phyloP scores from a whole-genome alignment of 92 coral and sea anemone species.

The Pocillopora grandis region DNA sequence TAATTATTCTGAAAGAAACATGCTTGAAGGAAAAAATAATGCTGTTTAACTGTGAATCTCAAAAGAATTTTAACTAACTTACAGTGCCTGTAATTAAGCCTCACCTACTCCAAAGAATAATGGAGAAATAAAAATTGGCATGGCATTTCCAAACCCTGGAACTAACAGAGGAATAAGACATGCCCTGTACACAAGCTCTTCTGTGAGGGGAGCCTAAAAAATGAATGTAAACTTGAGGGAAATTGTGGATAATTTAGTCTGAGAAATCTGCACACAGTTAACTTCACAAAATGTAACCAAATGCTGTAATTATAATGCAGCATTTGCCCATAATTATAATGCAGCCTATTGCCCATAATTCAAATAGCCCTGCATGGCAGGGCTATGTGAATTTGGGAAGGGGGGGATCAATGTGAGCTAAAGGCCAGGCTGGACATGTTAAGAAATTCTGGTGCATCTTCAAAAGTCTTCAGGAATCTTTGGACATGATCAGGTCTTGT shows the following conservation, averaged over 20 bases:
- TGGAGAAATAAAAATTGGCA: constrained; percentile 88
- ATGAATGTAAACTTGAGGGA: neutral
- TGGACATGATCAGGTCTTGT: no score
- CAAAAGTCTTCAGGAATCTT: no score
- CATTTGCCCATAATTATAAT: neutral
- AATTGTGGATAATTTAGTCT: neutral
- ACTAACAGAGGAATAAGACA: constrained; percentile 89
- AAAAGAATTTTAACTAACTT: neutral
- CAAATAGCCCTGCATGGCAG: no score
- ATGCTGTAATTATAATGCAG: neutral
- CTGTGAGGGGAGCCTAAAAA: constrained; percentile 92
- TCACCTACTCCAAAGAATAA: constrained; percentile 97
- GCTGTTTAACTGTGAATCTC: no score
- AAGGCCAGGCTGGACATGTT: no score
- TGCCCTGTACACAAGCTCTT: constrained; percentile 98
- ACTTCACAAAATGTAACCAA: neutral
- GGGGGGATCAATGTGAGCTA: no score
- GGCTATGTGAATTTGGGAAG: no score
- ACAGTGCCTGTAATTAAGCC: neutral
- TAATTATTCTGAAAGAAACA: no score
- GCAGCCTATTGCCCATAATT: no score
- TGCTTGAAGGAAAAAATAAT: no score
- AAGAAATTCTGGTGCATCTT: no score
- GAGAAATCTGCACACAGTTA: neutral
- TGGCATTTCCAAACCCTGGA: constrained; percentile 72